These are phyloP conservation scores for Semotilus atromaculatus DNA, from an alignment of 2,797 vertebrate species.

Conservation along the genomic window DNA sequence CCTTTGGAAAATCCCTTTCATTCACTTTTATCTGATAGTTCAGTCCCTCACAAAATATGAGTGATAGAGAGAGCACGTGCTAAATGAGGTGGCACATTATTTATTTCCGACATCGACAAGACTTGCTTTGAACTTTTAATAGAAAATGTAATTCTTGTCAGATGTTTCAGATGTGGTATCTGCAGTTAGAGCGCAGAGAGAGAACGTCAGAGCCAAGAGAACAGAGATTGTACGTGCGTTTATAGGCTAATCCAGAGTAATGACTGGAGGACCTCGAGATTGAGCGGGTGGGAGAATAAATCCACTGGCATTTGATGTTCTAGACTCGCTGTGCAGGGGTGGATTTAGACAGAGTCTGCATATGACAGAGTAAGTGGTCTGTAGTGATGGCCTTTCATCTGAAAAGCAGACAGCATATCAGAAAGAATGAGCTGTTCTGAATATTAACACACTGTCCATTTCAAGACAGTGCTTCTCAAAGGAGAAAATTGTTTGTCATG, in stretches of 20 bases:
- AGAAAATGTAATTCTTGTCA: conserved; percentile 59
- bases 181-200: conserved; percentile 44
- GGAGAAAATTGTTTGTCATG: conserved; percentile 58
- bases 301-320: conserved; percentile 56
- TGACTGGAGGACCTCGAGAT: conserved; percentile 43
- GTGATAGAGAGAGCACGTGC: conserved; percentile 14
- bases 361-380: conserved; percentile 52
- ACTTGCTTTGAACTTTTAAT: conserved; percentile 61
- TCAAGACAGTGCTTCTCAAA: conserved; percentile 21
- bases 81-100: conserved; percentile 51
- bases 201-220: conserved; percentile 24
- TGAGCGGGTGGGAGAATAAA: conserved; percentile 16
- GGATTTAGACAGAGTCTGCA: conserved; percentile 48
- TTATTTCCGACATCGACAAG: conserved; percentile 43
- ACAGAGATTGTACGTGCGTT: conserved; percentile 24
- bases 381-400: conserved; percentile 31
- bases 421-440: conserved; percentile 31
- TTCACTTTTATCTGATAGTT: conserved; percentile 39
- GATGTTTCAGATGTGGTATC: conserved; percentile 52
- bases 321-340: conserved; percentile 32
- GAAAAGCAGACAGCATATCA: conserved; percentile 55
- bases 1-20: conserved; percentile 27
- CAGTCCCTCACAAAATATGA: conserved; percentile 39
- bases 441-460: conserved; percentile 3
- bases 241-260: conserved; percentile 57